These are phyloP conservation scores for Hydrolagus affinis DNA, from an alignment of 2,113 vertebrate species.

Conservation along the genomic window DNA sequence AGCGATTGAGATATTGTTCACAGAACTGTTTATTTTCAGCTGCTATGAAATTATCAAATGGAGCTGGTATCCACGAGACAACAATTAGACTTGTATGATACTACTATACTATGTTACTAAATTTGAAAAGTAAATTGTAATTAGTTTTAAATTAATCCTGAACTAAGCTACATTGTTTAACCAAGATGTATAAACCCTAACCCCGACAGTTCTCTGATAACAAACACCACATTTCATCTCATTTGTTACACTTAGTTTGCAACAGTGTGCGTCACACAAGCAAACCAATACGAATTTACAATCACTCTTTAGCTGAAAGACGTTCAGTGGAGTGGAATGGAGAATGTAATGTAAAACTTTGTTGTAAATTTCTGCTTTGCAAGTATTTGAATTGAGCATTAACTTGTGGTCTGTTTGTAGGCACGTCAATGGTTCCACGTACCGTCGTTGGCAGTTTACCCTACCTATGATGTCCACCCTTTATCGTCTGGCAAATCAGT, in stretches of 20 bases:
- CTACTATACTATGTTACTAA: neutral
- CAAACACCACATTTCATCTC: too few relatives aligned
- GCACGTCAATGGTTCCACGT: conserved; percentile 91
- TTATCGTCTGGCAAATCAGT: conserved; percentile 94
- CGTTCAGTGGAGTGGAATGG: too few relatives aligned
- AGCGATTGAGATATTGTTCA: neutral
- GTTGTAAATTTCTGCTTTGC: neutral
- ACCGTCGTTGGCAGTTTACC: conserved; percentile 95
- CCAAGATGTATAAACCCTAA: neutral
- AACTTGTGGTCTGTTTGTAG: conserved; percentile 44
- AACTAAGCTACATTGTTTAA: neutral
- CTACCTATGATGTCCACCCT: conserved; percentile 98
- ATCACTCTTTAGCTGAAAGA: too few relatives aligned
- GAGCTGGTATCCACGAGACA: neutral
- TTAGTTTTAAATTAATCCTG: neutral
- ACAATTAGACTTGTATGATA: neutral
- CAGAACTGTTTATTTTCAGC: neutral
- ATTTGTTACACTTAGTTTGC: too few relatives aligned
- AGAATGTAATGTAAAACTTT: neutral
- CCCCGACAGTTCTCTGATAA: neutral
- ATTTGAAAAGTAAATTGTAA: neutral
- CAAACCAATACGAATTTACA: too few relatives aligned
- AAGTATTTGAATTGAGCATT: conserved; percentile 6
- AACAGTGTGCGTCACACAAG: too few relatives aligned
- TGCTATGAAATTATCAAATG: neutral